Evolutionary conservation across 2,113 vertebrate genomes (phyloP).

Genomic region (Nibea coibor): DNA sequence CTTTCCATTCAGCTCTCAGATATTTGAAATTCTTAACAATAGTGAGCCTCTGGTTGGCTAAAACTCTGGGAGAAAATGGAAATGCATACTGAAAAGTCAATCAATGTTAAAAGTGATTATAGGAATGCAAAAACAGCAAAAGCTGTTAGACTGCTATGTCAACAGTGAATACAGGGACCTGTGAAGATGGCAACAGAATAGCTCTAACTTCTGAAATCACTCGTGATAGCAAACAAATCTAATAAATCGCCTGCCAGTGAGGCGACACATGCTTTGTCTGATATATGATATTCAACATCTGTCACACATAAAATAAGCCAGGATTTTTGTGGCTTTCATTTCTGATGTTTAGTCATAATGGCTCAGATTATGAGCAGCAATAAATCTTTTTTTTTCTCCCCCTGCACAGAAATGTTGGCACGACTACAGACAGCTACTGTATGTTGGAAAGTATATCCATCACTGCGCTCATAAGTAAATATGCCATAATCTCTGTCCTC

Average conservation of each 20-base stretch:
- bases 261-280: conserved; percentile 4
- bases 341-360: conserved; percentile 50
- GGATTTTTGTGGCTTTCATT: conserved; percentile 52
- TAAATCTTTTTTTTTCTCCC: conserved; percentile 33
- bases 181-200: neutral
- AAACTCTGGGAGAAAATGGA: neutral
- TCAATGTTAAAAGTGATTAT: neutral
- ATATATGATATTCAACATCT: conserved; percentile 50
- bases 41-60: neutral
- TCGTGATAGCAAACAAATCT: neutral
- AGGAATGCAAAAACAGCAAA: neutral
- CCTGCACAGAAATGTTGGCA: conserved; percentile 39
- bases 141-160: neutral
- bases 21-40: neutral
- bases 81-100: neutral
- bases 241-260: conserved; percentile 21
- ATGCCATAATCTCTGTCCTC: conserved; percentile 48
- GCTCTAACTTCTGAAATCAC: conserved; percentile 1
- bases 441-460: conserved; percentile 55
- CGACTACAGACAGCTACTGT: conserved; percentile 34
- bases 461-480: conserved; percentile 54
- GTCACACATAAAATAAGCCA: conserved; percentile 53
- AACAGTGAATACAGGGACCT: neutral
- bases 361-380: conserved; percentile 42
- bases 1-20: neutral